These are phyloP conservation scores for Scaptomyza graminum DNA, from an alignment of 1,140 invertebrate species.

Conservation along the genomic window DNA sequence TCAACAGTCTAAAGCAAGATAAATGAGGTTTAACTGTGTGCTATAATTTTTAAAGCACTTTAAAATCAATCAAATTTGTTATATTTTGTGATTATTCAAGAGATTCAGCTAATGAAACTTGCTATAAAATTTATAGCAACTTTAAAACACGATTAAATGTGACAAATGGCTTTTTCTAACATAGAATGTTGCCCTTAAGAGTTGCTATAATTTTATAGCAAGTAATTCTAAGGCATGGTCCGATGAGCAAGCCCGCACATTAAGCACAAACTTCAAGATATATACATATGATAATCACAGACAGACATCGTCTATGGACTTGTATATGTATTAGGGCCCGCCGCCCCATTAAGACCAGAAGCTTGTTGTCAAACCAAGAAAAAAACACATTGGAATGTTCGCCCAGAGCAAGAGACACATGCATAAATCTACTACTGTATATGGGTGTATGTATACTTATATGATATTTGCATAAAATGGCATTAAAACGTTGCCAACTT, in stretches of 20 bases:
- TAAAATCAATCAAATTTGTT: not conserved
- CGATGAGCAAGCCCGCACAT: conserved; percentile 14
- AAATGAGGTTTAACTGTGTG: not conserved
- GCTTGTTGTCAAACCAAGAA: conserved; percentile 32
- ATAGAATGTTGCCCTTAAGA: not conserved
- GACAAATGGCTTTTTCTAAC: not conserved
- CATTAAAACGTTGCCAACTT: conserved; percentile 80
- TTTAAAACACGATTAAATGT: too few relatives aligned
- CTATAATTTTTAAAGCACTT: conserved; percentile 2
- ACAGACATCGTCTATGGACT: conserved; percentile 2
- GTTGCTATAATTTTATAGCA: conserved; percentile 30
- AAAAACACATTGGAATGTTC: conserved; percentile 42
- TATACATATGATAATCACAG: conserved; percentile 14
- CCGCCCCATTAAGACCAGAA: conserved; percentile 38
- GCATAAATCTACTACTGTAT: not conserved
- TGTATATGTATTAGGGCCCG: not conserved
- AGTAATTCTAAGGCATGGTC: conserved; percentile 6
- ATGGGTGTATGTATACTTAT: conserved; percentile 21
- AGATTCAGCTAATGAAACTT: not conserved
- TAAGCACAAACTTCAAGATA: not conserved
- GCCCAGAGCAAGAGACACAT: conserved; percentile 27
- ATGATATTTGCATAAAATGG: conserved; percentile 75
- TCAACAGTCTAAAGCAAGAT: too few relatives aligned
- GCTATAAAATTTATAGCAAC: not conserved
- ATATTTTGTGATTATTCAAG: not conserved